Percentiles rank a stretch among this genome's conserved stretches.
These are phyloP conservation scores for Lepisosteus oculatus DNA, from an alignment of 2,113 vertebrate species.

Conservation along the genomic window DNA sequence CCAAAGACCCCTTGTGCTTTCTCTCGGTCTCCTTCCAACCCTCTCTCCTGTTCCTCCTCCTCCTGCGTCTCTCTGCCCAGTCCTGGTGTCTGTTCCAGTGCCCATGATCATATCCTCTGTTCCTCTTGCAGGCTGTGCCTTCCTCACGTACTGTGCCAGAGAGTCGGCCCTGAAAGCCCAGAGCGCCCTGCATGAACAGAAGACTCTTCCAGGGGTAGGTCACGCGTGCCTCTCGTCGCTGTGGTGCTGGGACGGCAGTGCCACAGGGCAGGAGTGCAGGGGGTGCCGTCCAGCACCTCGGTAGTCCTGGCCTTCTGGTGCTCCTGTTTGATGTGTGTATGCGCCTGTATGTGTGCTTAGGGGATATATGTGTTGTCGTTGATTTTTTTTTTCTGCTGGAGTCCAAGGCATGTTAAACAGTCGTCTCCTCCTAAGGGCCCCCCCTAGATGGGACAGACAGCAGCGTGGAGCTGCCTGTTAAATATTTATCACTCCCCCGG, in stretches of 20 bases:
- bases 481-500: background rate
- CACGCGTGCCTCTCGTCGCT: background rate
- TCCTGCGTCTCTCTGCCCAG: conserved; percentile 17
- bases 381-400: background rate
- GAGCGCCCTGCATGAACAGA: conserved; percentile 86
- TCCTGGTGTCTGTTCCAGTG: conserved; percentile 7
- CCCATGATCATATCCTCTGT: conserved; percentile 29
- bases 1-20: conserved; percentile 27
- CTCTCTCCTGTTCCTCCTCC: conserved; percentile 33
- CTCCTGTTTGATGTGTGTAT: conserved; percentile 38
- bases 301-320: conserved; percentile 65
- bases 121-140: conserved; percentile 79
- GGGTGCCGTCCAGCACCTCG: conserved; percentile 49
- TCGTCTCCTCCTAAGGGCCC: background rate
- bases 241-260: no score
- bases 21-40: conserved; percentile 33
- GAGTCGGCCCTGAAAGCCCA: conserved; percentile 88
- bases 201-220: conserved; percentile 89
- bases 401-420: background rate
- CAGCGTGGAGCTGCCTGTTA: background rate
- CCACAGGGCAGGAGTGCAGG: no score
- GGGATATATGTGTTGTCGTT: no score
- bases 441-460: background rate
- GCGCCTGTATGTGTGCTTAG: background rate
- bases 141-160: conserved; percentile 89